Conservation (phyloP, 2,113 vertebrate species). For the Leucosticte australis region DNA sequence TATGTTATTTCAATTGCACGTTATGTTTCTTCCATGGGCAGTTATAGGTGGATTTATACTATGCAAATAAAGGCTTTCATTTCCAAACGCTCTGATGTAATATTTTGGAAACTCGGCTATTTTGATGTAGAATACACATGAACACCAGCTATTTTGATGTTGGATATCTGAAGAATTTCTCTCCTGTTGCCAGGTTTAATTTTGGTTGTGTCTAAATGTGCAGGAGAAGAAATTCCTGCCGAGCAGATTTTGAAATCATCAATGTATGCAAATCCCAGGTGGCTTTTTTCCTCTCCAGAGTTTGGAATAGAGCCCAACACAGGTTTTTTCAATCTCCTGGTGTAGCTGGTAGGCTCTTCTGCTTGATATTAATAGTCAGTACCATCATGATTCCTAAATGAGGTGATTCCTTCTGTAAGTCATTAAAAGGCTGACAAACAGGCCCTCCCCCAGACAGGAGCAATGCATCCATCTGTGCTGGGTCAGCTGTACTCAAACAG, state of each 20-base stretch:
- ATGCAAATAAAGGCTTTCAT: not conserved
- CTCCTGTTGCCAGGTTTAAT: not conserved
- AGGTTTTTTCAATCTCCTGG: not conserved
- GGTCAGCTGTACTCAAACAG: slow-evolving; percentile 30
- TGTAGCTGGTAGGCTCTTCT: not conserved
- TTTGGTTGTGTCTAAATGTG: not conserved
- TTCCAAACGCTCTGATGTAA: not conserved
- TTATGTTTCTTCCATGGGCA: not conserved
- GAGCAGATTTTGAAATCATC: not conserved
- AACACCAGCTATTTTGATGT: not conserved
- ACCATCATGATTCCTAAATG: not conserved
- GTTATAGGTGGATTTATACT: not conserved
- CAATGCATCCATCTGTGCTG: not conserved
- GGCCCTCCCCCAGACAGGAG: not conserved
- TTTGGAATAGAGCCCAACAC: not conserved
- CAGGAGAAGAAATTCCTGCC: not conserved
- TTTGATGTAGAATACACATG: not conserved
- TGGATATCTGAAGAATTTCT: not conserved
- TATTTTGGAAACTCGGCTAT: not conserved
- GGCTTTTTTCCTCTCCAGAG: not conserved
- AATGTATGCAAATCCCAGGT: not conserved
- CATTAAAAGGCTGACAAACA: not conserved
- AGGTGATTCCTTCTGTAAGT: not conserved
- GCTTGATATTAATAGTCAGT: not conserved
- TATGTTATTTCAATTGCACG: not conserved